Percentiles rank a stretch among this genome's conserved stretches.
Conservation (phyloP, 2,113 vertebrate genomes). For the Gadus chalcogrammus region DNA sequence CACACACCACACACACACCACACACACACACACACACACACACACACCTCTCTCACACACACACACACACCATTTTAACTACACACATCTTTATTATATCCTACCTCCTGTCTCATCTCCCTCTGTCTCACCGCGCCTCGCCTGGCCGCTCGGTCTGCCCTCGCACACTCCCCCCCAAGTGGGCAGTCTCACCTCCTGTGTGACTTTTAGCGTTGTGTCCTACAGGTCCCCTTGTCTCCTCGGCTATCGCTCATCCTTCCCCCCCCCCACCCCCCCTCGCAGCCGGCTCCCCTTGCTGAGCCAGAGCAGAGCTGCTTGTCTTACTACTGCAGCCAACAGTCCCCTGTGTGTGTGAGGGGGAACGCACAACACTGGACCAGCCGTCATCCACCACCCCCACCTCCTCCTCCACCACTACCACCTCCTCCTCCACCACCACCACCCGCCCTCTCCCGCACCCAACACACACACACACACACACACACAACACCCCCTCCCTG, state of each 20-base stretch:
- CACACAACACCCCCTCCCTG: neutral
- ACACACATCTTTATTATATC: neutral
- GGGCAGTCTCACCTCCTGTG: too few relatives aligned
- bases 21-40: too few relatives aligned
- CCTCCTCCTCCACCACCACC: too few relatives aligned
- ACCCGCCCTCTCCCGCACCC: neutral
- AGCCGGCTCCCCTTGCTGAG: constrained; percentile 14
- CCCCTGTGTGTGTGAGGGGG: constrained; percentile 5
- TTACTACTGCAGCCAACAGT: constrained; percentile 9
- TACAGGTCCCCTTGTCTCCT: constrained; percentile 6
- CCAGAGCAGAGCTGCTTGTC: constrained; percentile 38
- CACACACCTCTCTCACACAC: constrained; percentile 1
- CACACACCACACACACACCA: too few relatives aligned
- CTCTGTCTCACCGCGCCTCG: constrained; percentile 45
- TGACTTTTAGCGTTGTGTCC: too few relatives aligned
- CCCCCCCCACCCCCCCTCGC: neutral
- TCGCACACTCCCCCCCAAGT: constrained; percentile 51
- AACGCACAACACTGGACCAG: neutral
- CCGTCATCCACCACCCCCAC: too few relatives aligned
- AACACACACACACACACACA: neutral
- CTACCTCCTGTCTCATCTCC: constrained; percentile 5
- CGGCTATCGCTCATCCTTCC: constrained; percentile 13
- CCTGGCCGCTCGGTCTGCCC: constrained; percentile 39
- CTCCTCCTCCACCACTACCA: too few relatives aligned
- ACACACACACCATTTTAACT: neutral